Percentiles rank a stretch among this genome's conserved stretches.
phyloP scores from a whole-genome alignment of 2,888 invertebrate genomes.

The Subacronicta megacephala region DNA sequence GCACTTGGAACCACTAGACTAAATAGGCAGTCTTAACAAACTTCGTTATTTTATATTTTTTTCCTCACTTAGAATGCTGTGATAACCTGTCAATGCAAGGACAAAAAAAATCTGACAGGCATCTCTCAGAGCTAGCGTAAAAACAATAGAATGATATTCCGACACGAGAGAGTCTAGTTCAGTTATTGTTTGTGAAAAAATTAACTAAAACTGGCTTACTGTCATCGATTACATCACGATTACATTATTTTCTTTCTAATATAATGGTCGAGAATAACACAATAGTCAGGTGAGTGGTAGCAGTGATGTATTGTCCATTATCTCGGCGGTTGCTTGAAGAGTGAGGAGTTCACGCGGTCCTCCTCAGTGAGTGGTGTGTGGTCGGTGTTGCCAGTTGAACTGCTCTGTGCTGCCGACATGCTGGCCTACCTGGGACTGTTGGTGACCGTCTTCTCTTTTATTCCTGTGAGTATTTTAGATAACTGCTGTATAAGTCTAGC shows the following conservation, averaged over 20 bases:
- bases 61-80: too few relatives aligned
- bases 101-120: too few relatives aligned
- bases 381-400: background rate
- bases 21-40: too few relatives aligned
- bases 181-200: background rate
- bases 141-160: too few relatives aligned
- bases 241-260: background rate
- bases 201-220: background rate
- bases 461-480: conserved; percentile 8
- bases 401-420: conserved; percentile 3
- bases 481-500: too few relatives aligned
- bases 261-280: background rate
- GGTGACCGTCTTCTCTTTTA: background rate
- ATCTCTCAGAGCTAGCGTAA: too few relatives aligned
- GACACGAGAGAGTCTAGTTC: too few relatives aligned
- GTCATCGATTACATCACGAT: background rate
- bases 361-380: background rate
- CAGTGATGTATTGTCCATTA: background rate
- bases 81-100: too few relatives aligned
- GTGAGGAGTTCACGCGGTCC: background rate
- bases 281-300: background rate
- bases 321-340: background rate
- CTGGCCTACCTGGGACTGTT: background rate
- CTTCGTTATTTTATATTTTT: too few relatives aligned
- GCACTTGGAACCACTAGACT: too few relatives aligned